A percentile compares a stretch with the other conserved stretches of the same genome.
Conservation (phyloP, 2,797 vertebrate species). For the Atherinosoma microstoma region DNA sequence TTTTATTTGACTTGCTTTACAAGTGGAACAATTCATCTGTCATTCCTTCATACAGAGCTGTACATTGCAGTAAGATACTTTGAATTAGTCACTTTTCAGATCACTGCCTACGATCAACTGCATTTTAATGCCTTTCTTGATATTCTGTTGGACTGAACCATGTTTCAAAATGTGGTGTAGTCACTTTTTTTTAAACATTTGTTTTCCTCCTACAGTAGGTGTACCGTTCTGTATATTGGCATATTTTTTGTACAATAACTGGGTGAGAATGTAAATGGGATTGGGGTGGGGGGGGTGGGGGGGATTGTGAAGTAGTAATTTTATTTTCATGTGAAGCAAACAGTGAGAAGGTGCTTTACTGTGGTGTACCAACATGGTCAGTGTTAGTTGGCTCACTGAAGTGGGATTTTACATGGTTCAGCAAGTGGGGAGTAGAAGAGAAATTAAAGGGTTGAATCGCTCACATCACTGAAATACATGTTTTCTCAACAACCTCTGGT, state of each 20-base stretch:
- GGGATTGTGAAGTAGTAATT: slow-evolving; percentile 78
- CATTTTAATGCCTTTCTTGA: slow-evolving; percentile 75
- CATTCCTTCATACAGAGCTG: slow-evolving; percentile 57
- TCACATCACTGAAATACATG: slow-evolving; percentile 11
- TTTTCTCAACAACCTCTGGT: not conserved
- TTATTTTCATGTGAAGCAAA: slow-evolving; percentile 82
- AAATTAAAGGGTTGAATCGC: slow-evolving; percentile 29
- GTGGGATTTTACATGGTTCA: slow-evolving; percentile 54
- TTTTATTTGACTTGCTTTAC: slow-evolving; percentile 46
- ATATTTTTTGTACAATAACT: slow-evolving; percentile 83
- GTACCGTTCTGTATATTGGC: slow-evolving; percentile 82
- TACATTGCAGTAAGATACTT: slow-evolving; percentile 58
- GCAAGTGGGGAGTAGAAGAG: slow-evolving; percentile 23
- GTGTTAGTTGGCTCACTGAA: slow-evolving; percentile 68
- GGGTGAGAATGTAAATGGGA: slow-evolving; percentile 79
- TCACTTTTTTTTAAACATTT: slow-evolving; percentile 45
- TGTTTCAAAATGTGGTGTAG: slow-evolving; percentile 60
- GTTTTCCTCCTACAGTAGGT: slow-evolving; percentile 72
- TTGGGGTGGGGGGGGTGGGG: slow-evolving; percentile 43
- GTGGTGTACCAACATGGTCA: slow-evolving; percentile 82
- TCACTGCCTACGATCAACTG: slow-evolving; percentile 46
- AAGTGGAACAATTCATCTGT: slow-evolving; percentile 49
- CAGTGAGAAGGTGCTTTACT: slow-evolving; percentile 84
- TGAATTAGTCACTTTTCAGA: slow-evolving; percentile 48
- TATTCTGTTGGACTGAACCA: slow-evolving; percentile 67